Percentiles rank a stretch among this genome's conserved stretches.
Conservation (phyloP, 2,888 invertebrate genomes). For the Sericinus montela region DNA sequence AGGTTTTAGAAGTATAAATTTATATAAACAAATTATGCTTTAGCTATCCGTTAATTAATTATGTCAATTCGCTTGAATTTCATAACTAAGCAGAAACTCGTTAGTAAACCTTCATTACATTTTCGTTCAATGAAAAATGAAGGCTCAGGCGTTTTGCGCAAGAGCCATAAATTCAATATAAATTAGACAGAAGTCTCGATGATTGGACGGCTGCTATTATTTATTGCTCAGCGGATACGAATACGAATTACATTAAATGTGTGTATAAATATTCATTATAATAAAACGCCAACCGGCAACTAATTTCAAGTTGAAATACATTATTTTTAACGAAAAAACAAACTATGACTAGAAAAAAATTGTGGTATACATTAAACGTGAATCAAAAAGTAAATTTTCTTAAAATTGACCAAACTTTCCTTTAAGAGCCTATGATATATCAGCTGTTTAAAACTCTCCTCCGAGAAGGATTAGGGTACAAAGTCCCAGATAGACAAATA, state of each 20-base stretch:
- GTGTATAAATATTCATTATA: conserved; percentile 9
- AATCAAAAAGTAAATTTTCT: too few relatives aligned
- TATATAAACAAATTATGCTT: too few relatives aligned
- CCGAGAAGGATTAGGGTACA: too few relatives aligned
- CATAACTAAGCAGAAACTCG: conserved; percentile 13
- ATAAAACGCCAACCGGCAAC: neutral
- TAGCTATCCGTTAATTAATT: too few relatives aligned
- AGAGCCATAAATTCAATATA: conserved; percentile 15
- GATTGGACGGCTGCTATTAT: conserved; percentile 15
- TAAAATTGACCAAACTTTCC: too few relatives aligned
- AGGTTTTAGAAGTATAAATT: too few relatives aligned
- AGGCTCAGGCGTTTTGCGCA: conserved; percentile 11
- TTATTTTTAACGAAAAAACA: too few relatives aligned
- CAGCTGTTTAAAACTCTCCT: too few relatives aligned
- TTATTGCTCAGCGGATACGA: conserved; percentile 12
- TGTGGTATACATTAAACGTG: too few relatives aligned
- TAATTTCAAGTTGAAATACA: neutral
- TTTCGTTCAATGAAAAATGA: conserved; percentile 22
- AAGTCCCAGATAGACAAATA: too few relatives aligned
- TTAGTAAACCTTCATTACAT: conserved; percentile 12
- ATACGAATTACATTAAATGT: conserved; percentile 11
- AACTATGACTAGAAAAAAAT: too few relatives aligned
- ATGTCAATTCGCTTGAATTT: neutral
- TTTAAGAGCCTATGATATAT: too few relatives aligned
- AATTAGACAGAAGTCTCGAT: conserved; percentile 19